Conservation (phyloP, 1,140 invertebrate genomes). For the Lasioglossum albipes region DNA sequence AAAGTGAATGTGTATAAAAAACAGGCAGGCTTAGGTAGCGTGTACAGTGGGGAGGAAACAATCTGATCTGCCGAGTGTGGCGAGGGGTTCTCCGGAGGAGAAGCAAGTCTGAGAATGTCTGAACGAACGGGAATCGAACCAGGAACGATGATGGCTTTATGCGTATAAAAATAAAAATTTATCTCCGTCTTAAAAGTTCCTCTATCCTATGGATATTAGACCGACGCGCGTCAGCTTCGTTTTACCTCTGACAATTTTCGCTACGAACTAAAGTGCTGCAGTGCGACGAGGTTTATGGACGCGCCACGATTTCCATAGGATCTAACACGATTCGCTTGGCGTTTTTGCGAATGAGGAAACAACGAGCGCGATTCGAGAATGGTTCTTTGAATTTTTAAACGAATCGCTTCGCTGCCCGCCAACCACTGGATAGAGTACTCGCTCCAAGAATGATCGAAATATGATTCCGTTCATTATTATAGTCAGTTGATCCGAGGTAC, state of each 20-base stretch:
- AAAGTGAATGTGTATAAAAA: neutral
- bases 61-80: neutral
- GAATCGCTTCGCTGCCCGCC: neutral
- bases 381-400: neutral
- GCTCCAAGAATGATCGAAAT: no score
- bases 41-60: neutral
- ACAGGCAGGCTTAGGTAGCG: neutral
- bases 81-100: neutral
- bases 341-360: neutral
- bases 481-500: no score
- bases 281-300: constrained; percentile 61
- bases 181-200: constrained; percentile 59
- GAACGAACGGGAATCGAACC: constrained; percentile 6
- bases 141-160: constrained; percentile 54
- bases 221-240: constrained; percentile 19
- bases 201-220: constrained; percentile 50
- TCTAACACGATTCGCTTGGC: neutral
- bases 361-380: neutral
- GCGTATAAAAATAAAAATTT: constrained; percentile 65
- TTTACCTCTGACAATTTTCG: no score
- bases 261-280: neutral
- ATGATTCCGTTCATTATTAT: no score
- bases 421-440: neutral
- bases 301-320: neutral
- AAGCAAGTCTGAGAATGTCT: neutral